Percentiles rank a stretch among this genome's conserved stretches.
Evolutionary conservation across 2,113 vertebrate species (phyloP).

Genomic region (Sigmodon hispidus): DNA sequence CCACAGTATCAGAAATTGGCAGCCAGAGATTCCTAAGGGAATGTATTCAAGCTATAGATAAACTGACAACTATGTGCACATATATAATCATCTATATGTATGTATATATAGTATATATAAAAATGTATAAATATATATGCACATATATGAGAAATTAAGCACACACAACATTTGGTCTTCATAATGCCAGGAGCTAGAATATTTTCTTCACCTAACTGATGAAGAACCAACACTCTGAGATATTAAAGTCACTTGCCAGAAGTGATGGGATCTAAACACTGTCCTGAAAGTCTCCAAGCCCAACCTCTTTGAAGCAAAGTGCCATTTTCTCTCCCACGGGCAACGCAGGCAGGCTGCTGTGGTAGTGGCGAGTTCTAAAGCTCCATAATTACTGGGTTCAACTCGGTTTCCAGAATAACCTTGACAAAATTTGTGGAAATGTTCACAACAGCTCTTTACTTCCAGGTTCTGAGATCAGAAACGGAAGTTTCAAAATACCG

Average conservation of each 20-base stretch:
- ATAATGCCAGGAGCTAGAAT: neutral
- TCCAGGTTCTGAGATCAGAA: constrained; percentile 83
- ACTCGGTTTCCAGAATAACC: constrained; percentile 59
- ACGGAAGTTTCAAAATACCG: constrained; percentile 83
- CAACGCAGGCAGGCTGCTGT: neutral
- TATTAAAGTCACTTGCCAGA: constrained; percentile 32
- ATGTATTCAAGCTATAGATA: neutral
- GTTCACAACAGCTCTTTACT: constrained; percentile 76
- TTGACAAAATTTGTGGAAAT: constrained; percentile 75
- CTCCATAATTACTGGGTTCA: constrained; percentile 30
- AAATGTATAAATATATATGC: accelerated
- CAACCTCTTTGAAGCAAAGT: neutral
- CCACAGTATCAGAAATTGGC: neutral
- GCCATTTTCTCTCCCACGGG: neutral
- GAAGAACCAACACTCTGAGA: constrained; percentile 38
- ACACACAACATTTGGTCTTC: neutral
- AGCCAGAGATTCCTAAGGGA: neutral
- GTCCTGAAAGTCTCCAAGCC: neutral
- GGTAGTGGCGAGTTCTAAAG: neutral
- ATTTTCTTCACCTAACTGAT: constrained; percentile 52
- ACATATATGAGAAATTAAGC: neutral
- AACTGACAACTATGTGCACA: too few species aligned
- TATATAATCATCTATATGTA: too few species aligned
- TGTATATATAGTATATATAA: neutral
- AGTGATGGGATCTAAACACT: neutral